A percentile compares a stretch with the other conserved stretches of the same genome.
phyloP scores from a whole-genome alignment of 2,113 vertebrate genomes.

The Scytalopus superciliaris region DNA sequence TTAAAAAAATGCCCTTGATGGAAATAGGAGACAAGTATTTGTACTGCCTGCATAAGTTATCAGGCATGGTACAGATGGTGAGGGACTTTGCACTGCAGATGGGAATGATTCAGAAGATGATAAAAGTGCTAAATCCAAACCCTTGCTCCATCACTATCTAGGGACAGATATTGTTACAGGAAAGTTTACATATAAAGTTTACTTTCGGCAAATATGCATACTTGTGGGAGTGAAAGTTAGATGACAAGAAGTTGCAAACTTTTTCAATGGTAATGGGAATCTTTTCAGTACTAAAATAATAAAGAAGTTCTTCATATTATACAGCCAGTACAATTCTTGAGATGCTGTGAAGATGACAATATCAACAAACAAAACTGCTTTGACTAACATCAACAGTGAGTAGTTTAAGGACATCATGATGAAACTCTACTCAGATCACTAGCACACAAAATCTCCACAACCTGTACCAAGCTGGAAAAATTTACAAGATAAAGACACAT shows the following conservation, averaged over 20 bases:
- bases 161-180: constrained; percentile 7
- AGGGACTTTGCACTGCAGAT: constrained; percentile 54
- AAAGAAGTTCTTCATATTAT: not conserved
- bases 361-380: not conserved
- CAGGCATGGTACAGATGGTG: constrained; percentile 44
- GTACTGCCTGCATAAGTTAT: constrained; percentile 25
- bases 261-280: not conserved
- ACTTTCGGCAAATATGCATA: constrained; percentile 12
- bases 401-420: not conserved
- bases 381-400: not conserved
- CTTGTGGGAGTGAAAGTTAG: constrained; percentile 2
- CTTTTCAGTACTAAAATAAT: not conserved
- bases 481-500: not conserved
- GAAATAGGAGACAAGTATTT: constrained; percentile 8
- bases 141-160: not conserved
- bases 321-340: not conserved
- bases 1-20: not conserved
- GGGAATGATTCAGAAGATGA: constrained; percentile 55
- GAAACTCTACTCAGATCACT: not conserved
- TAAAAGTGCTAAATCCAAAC: constrained; percentile 52
- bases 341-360: not conserved
- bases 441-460: not conserved
- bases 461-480: not conserved
- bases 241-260: not conserved
- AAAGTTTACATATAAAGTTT: constrained; percentile 39